These are phyloP conservation scores for Falco berigora DNA, from an alignment of 2,797 vertebrate species.

Conservation along the genomic window DNA sequence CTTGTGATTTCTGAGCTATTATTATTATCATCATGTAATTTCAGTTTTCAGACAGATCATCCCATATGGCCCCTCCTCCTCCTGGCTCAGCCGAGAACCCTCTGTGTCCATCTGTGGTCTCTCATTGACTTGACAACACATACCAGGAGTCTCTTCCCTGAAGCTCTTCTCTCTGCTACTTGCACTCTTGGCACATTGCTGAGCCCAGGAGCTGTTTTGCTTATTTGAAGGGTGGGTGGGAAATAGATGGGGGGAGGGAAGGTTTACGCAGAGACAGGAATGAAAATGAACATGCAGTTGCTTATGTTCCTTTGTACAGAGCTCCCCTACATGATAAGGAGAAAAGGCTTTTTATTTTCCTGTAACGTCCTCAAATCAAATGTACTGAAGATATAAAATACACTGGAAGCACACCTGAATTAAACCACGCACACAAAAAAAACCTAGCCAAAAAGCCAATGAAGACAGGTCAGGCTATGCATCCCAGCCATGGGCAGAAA, in stretches of 20 bases:
- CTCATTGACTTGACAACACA: slow-evolving; percentile 42
- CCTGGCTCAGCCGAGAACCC: not conserved
- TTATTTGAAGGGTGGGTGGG: not conserved
- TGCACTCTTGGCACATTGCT: slow-evolving; percentile 4
- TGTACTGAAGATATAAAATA: not conserved
- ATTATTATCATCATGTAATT: not conserved
- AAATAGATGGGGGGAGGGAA: not conserved
- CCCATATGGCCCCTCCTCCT: not conserved
- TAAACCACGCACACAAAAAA: not conserved
- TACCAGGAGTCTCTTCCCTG: slow-evolving; percentile 12
- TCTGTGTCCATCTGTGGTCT: slow-evolving; percentile 13
- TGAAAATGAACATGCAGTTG: fast-evolving
- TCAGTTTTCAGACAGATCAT: slow-evolving; percentile 26
- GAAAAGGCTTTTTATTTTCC: not conserved
- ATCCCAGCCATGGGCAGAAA: not conserved
- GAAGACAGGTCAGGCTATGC: not conserved
- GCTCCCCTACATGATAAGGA: not conserved
- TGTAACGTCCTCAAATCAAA: not conserved
- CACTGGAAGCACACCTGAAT: not conserved
- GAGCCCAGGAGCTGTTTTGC: slow-evolving; percentile 4
- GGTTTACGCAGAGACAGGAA: not conserved
- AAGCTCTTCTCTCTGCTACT: slow-evolving; percentile 17
- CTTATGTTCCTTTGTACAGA: not conserved
- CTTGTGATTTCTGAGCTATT: not conserved
- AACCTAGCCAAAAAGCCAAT: not conserved